These are phyloP conservation scores for Brachionichthys hirsutus DNA, from an alignment of 2,113 vertebrate genomes.

Conservation along the genomic window DNA sequence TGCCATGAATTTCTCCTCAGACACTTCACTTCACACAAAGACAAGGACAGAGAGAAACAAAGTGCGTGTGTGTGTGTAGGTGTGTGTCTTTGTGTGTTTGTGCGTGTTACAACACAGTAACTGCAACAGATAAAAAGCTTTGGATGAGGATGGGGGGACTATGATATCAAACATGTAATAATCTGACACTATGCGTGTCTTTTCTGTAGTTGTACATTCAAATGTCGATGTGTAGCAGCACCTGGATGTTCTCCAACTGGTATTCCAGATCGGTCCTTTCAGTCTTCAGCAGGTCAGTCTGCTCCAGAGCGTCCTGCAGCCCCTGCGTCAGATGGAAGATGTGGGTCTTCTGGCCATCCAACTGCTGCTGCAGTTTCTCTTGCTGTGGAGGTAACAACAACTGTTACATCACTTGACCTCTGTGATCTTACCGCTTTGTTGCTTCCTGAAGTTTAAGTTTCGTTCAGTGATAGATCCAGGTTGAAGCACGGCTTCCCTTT, in stretches of 20 bases:
- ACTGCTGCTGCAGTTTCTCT: slow-evolving; percentile 96
- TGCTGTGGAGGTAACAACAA: slow-evolving; percentile 77
- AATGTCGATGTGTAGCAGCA: slow-evolving; percentile 61
- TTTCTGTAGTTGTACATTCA: not conserved
- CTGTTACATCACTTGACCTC: slow-evolving; percentile 1
- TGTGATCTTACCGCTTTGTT: slow-evolving; percentile 2
- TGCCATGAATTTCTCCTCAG: slow-evolving; percentile 73
- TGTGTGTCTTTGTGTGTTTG: not conserved
- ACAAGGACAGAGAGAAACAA: slow-evolving; percentile 37
- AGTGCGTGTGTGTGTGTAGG: not conserved
- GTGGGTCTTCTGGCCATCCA: slow-evolving; percentile 97
- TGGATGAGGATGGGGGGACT: too few species aligned
- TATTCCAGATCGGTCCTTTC: slow-evolving; percentile 97
- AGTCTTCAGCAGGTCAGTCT: slow-evolving; percentile 95
- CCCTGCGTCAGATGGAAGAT: slow-evolving; percentile 97
- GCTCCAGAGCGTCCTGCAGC: slow-evolving; percentile 95
- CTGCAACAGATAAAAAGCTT: slow-evolving; percentile 14
- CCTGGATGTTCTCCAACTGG: slow-evolving; percentile 99
- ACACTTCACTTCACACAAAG: slow-evolving; percentile 59
- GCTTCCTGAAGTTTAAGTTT: not conserved
- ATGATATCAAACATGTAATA: too few species aligned
- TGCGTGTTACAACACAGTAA: slow-evolving; percentile 26
- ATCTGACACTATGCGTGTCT: too few species aligned
- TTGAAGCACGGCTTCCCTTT: not conserved
- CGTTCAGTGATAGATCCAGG: not conserved